Percentiles rank a stretch among this genome's conserved stretches.
Evolutionary conservation across 1,140 invertebrate species (phyloP).

Genomic region (Chelonus insularis): DNA sequence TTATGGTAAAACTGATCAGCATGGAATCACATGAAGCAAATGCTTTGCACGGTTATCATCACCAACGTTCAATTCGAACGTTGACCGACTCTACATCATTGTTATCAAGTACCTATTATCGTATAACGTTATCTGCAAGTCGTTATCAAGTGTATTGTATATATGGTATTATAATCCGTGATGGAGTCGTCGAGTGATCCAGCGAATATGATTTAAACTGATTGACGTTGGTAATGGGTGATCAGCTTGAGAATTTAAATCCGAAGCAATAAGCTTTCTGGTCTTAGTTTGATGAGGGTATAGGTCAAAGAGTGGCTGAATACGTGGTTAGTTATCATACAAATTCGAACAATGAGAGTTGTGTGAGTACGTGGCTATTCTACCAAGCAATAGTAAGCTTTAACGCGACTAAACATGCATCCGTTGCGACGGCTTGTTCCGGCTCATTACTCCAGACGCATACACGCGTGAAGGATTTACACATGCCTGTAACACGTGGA

Average conservation of each 20-base stretch:
- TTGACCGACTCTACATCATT: slow-evolving; percentile 17
- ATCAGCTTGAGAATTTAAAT: slow-evolving; percentile 2
- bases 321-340: background rate
- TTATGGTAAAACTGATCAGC: background rate
- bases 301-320: background rate
- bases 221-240: slow-evolving; percentile 3
- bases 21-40: background rate
- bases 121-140: slow-evolving; percentile 24
- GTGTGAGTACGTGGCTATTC: slow-evolving; percentile 22
- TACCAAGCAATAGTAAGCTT: slow-evolving; percentile 28
- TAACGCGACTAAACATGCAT: slow-evolving; percentile 38
- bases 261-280: background rate
- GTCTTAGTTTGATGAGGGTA: background rate
- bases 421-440: slow-evolving; percentile 40
- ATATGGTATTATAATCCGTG: slow-evolving; percentile 4
- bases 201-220: background rate
- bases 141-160: slow-evolving; percentile 23
- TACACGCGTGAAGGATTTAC: slow-evolving; percentile 51
- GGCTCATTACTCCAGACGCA: slow-evolving; percentile 46
- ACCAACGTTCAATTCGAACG: background rate
- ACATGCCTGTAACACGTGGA: slow-evolving; percentile 20
- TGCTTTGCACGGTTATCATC: slow-evolving; percentile 12
- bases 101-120: slow-evolving; percentile 22
- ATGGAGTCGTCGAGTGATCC: background rate
- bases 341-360: background rate